These are phyloP conservation scores for Lathronympha strigana DNA, from an alignment of 2,888 invertebrate species.

Conservation along the genomic window DNA sequence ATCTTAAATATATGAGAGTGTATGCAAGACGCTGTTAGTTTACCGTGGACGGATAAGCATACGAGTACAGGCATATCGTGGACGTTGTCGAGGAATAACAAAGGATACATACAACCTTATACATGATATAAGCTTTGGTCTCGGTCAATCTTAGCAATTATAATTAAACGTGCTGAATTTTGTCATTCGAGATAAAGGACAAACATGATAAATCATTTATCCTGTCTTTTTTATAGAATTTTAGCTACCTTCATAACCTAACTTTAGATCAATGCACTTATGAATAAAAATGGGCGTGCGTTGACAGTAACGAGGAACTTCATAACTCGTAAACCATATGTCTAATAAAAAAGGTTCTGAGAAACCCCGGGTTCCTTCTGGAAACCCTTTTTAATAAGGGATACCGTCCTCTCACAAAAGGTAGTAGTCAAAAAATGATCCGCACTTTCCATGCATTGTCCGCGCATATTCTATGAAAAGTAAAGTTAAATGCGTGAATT, in stretches of 20 bases:
- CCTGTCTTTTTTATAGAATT: too few species aligned
- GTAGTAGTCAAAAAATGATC: conserved; percentile 8
- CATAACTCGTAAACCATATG: background rate
- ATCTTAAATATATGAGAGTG: too few species aligned
- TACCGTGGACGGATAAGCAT: too few species aligned
- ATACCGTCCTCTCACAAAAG: background rate
- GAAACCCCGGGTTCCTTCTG: background rate
- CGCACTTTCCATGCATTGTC: conserved; percentile 12
- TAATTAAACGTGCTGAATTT: too few species aligned
- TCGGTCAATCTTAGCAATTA: too few species aligned
- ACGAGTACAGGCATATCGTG: too few species aligned
- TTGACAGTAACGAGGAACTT: conserved; percentile 1
- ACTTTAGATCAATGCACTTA: background rate
- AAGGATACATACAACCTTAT: too few species aligned
- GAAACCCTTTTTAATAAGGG: conserved; percentile 25
- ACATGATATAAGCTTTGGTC: too few species aligned
- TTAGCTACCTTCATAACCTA: background rate
- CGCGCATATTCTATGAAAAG: background rate
- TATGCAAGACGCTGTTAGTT: too few species aligned
- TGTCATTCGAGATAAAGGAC: too few species aligned
- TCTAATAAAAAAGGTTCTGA: conserved; percentile 11
- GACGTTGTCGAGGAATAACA: too few species aligned
- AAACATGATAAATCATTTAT: too few species aligned
- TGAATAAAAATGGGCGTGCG: background rate
- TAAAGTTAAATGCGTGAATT: background rate